Evolutionary conservation across 1,140 invertebrate species (phyloP).

Genomic region (Brachystomella parvula): DNA sequence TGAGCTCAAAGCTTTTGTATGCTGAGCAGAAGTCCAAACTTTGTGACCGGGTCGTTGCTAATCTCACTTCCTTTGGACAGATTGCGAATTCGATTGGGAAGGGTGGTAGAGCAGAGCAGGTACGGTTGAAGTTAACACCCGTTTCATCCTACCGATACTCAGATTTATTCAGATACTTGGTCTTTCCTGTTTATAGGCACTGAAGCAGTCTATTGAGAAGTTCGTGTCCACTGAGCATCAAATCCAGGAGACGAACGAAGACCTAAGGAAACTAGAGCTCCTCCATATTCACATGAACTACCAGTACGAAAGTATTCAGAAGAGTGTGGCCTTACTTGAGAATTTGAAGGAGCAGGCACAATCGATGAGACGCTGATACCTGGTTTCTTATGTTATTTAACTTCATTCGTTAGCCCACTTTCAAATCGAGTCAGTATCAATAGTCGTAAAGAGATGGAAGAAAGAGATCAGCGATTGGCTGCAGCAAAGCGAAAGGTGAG

Average conservation of each 20-base stretch:
- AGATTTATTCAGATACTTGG: slow-evolving; percentile 1
- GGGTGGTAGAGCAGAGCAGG: slow-evolving; percentile 20
- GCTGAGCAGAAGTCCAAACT: slow-evolving; percentile 19
- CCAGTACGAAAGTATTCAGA: slow-evolving; percentile 32
- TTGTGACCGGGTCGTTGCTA: slow-evolving; percentile 11
- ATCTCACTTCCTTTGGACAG: slow-evolving; percentile 14
- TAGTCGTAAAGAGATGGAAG: slow-evolving; percentile 3
- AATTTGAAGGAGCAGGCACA: slow-evolving; percentile 34
- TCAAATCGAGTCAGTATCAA: neutral
- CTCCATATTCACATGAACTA: slow-evolving; percentile 34
- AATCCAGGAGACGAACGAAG: slow-evolving; percentile 31
- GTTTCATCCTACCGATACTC: slow-evolving; percentile 12
- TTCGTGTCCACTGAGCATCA: slow-evolving; percentile 26
- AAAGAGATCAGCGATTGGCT: slow-evolving; percentile 11
- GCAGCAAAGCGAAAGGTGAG: slow-evolving; percentile 22
- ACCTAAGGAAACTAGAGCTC: slow-evolving; percentile 30
- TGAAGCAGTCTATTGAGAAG: slow-evolving; percentile 25
- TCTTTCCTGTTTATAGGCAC: slow-evolving; percentile 9
- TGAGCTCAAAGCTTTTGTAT: slow-evolving; percentile 15
- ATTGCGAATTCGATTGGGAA: slow-evolving; percentile 15
- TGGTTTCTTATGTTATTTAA: slow-evolving; percentile 6
- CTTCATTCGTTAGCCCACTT: neutral
- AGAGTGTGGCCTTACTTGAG: slow-evolving; percentile 26
- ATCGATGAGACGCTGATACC: slow-evolving; percentile 30
- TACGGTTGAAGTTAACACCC: neutral